Conservation (phyloP, 2,113 vertebrate genomes). For the Apodemus sylvaticus region DNA sequence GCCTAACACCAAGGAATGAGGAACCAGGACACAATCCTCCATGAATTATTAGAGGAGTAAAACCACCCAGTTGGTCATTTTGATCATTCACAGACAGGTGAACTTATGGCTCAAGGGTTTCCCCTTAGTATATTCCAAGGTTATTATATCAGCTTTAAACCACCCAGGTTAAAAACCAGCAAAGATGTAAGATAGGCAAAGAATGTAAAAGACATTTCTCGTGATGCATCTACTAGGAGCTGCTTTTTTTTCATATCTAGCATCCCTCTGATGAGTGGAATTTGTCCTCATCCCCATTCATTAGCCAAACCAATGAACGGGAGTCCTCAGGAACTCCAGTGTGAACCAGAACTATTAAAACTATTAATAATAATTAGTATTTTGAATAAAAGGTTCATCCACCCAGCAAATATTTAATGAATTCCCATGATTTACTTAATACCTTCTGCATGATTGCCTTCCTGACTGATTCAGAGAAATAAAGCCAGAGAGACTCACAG, state of each 20-base stretch:
- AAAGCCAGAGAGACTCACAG: constrained; percentile 1
- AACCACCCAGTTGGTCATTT: background rate
- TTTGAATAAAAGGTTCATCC: constrained; percentile 53
- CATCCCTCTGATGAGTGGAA: background rate
- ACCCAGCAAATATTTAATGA: constrained; percentile 56
- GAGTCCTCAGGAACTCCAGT: background rate
- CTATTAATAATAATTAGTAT: constrained; percentile 62
- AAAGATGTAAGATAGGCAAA: background rate
- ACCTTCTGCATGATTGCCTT: background rate
- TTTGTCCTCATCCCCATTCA: background rate
- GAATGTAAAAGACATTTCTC: background rate
- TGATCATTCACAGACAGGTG: background rate
- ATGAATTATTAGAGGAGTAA: background rate
- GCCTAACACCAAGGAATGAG: background rate
- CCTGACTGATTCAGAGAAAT: constrained; percentile 33
- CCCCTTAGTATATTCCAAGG: background rate
- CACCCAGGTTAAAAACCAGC: background rate
- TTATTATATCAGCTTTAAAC: background rate
- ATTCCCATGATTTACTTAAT: constrained; percentile 12
- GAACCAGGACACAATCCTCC: background rate
- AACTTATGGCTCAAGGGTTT: background rate
- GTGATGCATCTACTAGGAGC: background rate
- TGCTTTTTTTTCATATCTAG: background rate
- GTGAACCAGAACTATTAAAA: constrained; percentile 37
- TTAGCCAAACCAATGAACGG: constrained; percentile 6